Evolutionary conservation across 1,140 invertebrate species (phyloP), one percentile per base, ranked within the genome.

Genomic region (Plectrocnemia conspersa): DNA sequence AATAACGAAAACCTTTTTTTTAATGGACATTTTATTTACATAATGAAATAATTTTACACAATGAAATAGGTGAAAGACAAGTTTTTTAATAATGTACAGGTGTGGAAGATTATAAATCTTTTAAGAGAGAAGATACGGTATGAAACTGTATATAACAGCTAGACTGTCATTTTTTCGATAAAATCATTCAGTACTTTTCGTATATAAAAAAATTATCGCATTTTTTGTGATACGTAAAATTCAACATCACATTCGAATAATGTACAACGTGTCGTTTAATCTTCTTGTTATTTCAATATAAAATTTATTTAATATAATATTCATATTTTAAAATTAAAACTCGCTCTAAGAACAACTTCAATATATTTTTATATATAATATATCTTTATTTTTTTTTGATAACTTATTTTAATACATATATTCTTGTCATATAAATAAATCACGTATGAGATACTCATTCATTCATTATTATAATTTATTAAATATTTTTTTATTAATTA

Each of bases 1-100:
- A n/a, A n/a, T n/a, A n/a, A n/a, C n/a, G n/a, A n/a, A n/a, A n/a
- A n/a, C n/a, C n/a, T n/a, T n/a, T n/a, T 50, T 50, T 50, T 50
- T 50, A 50, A 50, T 50, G 47, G 47, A 50, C 47, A 50, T 50
- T 50, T 50, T 50, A 50, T 50, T 50, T 50, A 50, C 47, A 50
- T 35, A 50, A 50, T 50, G 33, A 21, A 32, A 47, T 50, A 35
- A 35, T 50, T 50, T 45, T 50, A 50, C 47, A 50, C 47, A 50
- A 50, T 50, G 47, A 23, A 50, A 21, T 50, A 47, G 45, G 47
- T 38, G 47, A 50, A n/a, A 50, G 47, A 50, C 33, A 50, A 50
- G 47, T 50, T n/a, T n/a, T n/a, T n/a, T n/a, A n/a, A 50, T 27
- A 45, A 50, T 50, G 33, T 50, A 50, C 47, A 50, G 47, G 47